Base-by-base conservation (phyloP, 2,113 vertebrate genomes). In the Lepidiolamprologus cunningtoni region DNA sequence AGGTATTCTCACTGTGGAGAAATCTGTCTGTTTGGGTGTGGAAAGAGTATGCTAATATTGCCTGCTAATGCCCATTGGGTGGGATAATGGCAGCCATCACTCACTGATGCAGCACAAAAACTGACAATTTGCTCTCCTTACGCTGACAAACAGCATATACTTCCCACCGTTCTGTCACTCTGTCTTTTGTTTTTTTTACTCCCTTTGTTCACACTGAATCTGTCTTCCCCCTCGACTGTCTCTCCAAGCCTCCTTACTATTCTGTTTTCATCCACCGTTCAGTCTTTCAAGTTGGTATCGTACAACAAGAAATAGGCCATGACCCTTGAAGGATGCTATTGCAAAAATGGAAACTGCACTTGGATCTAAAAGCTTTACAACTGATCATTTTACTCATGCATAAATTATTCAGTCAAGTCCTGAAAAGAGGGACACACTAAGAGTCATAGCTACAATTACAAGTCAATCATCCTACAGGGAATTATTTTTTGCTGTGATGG, bases 21-120 rank as follows among this genome's bases (percentile, higher is more conserved):
- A 83, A 88, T 94, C 93, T 89, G 89, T 26, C 84, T 89, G 87
- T 88, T 86, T 84, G 87, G 61, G 84, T 87, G 82, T 89, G 85
- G 90, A 91, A 89, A 87, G 91, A 61, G 91, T 88, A 86, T 86
- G 90, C 89, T 95, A 95, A 96, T 96, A 95, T 93, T 76, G 86
- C 87, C 93, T 91, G 88, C 92, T 95, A 93, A 94, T 89, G 93
- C 93, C 94, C 94, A 94, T 91, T 95, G 95, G 93, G 92, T 87
- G 88, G 83, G 91, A 90, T 95, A 95, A 96, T 95, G 94, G 93
- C 92, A 92, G 86, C 92, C 92, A 95, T 96, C 94, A 91, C 80
- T 95, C 94, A 93, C 86, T 86, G 84, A 90, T 86, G 92, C 90
- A 80, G 83, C 89, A 92, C 91, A 87, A 82, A 93, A 94, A 89